These are phyloP conservation scores for Dendrolimus punctatus DNA, from an alignment of 1,140 invertebrate species.

Conservation along the genomic window DNA sequence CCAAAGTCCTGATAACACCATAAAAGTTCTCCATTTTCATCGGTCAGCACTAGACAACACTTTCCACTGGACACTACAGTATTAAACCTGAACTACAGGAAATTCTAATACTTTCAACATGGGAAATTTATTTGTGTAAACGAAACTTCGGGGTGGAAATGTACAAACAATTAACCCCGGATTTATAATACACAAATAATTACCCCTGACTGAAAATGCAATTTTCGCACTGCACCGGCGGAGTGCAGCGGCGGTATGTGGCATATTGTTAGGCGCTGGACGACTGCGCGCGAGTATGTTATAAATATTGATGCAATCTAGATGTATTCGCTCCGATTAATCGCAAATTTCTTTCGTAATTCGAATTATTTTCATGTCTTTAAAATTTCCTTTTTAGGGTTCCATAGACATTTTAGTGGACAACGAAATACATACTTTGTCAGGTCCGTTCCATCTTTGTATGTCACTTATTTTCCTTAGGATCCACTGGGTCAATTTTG, in stretches of 20 bases:
- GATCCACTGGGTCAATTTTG: too few species aligned
- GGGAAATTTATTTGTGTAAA: too few species aligned
- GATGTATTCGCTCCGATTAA: conserved; percentile 50
- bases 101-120: conserved; percentile 12
- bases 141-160: too few species aligned
- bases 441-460: too few species aligned
- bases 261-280: conserved; percentile 12
- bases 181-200: not conserved
- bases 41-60: not conserved
- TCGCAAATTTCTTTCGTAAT: conserved; percentile 41
- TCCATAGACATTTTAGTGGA: not conserved
- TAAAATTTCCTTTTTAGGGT: conserved; percentile 5
- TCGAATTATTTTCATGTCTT: conserved; percentile 23
- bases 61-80: too few species aligned
- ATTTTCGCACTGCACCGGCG: conserved; percentile 37
- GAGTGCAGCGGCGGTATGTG: conserved; percentile 41
- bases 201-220: conserved; percentile 9
- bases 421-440: not conserved
- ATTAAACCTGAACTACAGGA: conserved; percentile 3
- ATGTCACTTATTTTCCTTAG: too few species aligned
- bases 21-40: conserved; percentile 55
- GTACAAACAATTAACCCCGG: not conserved
- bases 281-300: conserved; percentile 11
- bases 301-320: conserved; percentile 64
- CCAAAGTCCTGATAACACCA: conserved; percentile 54